Conservation (phyloP, 2,113 vertebrate genomes). For the Thermophis baileyi region DNA sequence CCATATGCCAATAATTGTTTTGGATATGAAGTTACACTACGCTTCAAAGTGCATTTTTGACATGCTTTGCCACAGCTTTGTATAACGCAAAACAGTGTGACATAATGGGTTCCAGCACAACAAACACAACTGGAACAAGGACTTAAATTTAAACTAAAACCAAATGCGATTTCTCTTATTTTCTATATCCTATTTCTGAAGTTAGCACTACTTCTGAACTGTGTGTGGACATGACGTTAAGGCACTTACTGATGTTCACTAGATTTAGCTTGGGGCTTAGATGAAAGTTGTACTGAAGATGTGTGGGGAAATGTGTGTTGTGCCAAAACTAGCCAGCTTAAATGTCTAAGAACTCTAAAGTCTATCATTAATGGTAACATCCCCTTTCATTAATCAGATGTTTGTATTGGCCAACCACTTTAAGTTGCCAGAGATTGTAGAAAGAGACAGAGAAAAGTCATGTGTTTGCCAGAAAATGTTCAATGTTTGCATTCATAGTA, state of each 20-base stretch:
- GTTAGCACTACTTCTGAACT: not conserved
- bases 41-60: constrained; percentile 53
- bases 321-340: not conserved
- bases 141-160: constrained; percentile 33
- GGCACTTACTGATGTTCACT: not conserved
- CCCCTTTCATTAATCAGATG: not conserved
- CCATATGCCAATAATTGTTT: constrained; percentile 56
- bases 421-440: not conserved
- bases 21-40: constrained; percentile 58
- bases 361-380: not conserved
- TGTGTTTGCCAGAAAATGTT: not conserved
- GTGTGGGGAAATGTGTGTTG: not conserved
- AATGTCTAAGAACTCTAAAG: not conserved
- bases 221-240: not conserved
- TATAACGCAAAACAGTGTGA: constrained; percentile 25
- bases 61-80: constrained; percentile 28
- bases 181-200: constrained; percentile 24
- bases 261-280: not conserved
- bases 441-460: not conserved
- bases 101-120: constrained; percentile 24
- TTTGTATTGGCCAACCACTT: not conserved
- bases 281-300: not conserved
- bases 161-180: constrained; percentile 29
- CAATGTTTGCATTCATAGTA: no score
- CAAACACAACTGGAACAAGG: constrained; percentile 35